Evolutionary conservation across 2,113 vertebrate species (phyloP), one percentile per base, ranked within the genome.

Genomic region (Pseudolaguvia tuberculata): DNA sequence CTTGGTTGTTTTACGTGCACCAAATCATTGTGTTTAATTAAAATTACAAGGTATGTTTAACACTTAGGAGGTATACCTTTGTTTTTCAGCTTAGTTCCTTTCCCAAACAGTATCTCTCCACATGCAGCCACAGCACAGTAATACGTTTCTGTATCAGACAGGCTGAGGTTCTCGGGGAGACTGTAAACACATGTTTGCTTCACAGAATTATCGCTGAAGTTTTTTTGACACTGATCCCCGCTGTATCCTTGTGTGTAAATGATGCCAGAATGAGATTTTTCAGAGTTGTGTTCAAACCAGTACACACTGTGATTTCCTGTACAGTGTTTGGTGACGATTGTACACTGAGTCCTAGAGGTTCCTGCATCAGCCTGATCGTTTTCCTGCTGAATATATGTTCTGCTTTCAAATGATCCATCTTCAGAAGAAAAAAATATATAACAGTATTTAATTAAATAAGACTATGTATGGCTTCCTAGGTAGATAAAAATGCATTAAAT

Each of bases 71-170:
- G 20, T 14, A 11, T 55, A 68, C 71, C 72, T 69, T 39, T n/a
- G 5, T 51, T 50, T 17, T 50, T 1, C 2, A 42, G 4, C 6
- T 48, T n/a, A 20, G 7, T 81, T 76, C 82, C 83, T 3, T 70
- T 68, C n/a, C 84, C 86, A 80, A 86, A 81, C 45, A 67, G 45
- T 0, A 86, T 78, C 11, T 83, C 35, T 52, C 85, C 84, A 63
- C 86, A 88, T 39, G 81, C 80, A 42, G 76, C 78, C 72, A 87
- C 74, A 0, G 73, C 84, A 12, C 85, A 86, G 66, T 77, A 81
- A 58, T 86, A 87, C 10, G 4, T 67, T 20, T 23, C 63, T 10
- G 73, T 78, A 9, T 79, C 84, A 56, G 68, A 25, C 3, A 11
- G 6, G 72, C 50, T 21, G 84, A 84, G 58, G 67, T 0, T 70